These are phyloP conservation scores for Diorhabda carinulata DNA, from an alignment of 1,140 invertebrate species.

Conservation along the genomic window DNA sequence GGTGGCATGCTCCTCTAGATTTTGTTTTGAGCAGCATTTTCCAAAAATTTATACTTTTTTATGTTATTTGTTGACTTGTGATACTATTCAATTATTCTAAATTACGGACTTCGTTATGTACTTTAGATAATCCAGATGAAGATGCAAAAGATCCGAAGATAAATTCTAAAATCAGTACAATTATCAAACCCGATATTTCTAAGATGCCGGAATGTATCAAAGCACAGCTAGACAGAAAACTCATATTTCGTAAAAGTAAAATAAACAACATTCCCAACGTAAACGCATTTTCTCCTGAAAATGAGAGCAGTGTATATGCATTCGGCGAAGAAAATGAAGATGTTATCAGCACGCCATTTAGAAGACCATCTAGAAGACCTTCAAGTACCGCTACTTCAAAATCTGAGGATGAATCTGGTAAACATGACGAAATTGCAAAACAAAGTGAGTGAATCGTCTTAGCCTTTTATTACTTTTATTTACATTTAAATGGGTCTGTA, in stretches of 20 bases:
- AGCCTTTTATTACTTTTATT: no score
- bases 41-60: no score
- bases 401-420: constrained; percentile 46
- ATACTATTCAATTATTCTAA: no score
- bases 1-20: no score
- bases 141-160: neutral
- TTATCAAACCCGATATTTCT: constrained; percentile 4
- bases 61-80: no score
- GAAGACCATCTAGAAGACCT: constrained; percentile 51
- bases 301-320: constrained; percentile 68
- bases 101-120: no score
- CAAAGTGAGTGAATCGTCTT: constrained; percentile 21
- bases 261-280: constrained; percentile 49
- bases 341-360: constrained; percentile 55
- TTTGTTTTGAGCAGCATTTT: no score
- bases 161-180: neutral
- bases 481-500: no score
- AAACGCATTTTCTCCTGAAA: constrained; percentile 64
- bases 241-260: constrained; percentile 54
- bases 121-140: no score
- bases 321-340: constrained; percentile 61
- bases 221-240: constrained; percentile 49
- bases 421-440: constrained; percentile 41
- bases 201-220: constrained; percentile 11
- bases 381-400: constrained; percentile 47